Conservation (phyloP, 1,140 invertebrate species). For the Zaprionus lachaisei region DNA sequence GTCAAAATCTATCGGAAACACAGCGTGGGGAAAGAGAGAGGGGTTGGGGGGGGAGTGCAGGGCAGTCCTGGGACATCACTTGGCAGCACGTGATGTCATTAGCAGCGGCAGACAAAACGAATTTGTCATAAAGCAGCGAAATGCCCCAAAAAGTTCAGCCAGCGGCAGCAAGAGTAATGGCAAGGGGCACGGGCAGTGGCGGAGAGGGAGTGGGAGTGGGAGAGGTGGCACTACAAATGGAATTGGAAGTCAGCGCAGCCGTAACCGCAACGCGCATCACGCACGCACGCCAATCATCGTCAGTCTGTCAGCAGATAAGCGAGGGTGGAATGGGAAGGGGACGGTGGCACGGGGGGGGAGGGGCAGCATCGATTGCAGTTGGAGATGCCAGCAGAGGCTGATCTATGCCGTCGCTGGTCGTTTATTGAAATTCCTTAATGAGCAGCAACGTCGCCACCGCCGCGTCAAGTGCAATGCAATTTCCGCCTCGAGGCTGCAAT, state of each 20-base stretch:
- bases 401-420: slow-evolving; percentile 65
- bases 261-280: slow-evolving; percentile 67
- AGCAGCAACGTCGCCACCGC: slow-evolving; percentile 42
- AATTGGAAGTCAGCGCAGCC: slow-evolving; percentile 47
- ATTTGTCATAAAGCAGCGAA: slow-evolving; percentile 80
- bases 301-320: slow-evolving; percentile 35
- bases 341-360: background rate
- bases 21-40: background rate
- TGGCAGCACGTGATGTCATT: slow-evolving; percentile 79
- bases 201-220: too few relatives aligned
- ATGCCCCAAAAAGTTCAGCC: slow-evolving; percentile 51
- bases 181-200: background rate
- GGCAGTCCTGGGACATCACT: background rate
- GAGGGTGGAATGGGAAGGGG: background rate
- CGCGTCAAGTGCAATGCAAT: slow-evolving; percentile 66
- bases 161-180: background rate
- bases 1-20: slow-evolving; percentile 52
- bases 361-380: slow-evolving; percentile 28
- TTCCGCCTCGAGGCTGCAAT: slow-evolving; percentile 50
- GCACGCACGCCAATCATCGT: slow-evolving; percentile 77
- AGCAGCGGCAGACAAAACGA: slow-evolving; percentile 56
- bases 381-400: slow-evolving; percentile 39
- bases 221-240: background rate
- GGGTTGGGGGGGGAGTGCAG: background rate
- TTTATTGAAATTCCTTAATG: slow-evolving; percentile 83